These are phyloP conservation scores for Brachypteracias leptosomus DNA, from an alignment of 2,113 vertebrate genomes.

Conservation along the genomic window DNA sequence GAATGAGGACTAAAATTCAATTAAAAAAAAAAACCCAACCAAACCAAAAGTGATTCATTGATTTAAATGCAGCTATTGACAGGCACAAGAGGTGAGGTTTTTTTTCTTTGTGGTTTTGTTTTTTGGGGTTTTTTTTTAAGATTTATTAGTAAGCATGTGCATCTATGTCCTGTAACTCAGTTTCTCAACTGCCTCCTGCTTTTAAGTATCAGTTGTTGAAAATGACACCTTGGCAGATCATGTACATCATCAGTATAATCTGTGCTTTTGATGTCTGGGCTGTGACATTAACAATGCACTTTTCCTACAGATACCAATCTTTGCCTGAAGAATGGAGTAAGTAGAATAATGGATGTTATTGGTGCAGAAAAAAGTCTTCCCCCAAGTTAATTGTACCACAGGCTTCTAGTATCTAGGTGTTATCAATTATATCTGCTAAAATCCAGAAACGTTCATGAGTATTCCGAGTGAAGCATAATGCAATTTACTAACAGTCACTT, in stretches of 20 bases:
- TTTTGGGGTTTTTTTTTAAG: not conserved
- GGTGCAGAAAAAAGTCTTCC: not conserved
- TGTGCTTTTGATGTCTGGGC: not conserved
- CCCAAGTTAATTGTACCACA: not conserved
- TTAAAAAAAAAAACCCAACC: not conserved
- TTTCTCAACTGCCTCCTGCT: not conserved
- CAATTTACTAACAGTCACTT: not conserved
- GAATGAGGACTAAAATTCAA: not conserved
- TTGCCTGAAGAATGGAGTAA: not conserved
- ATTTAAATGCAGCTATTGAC: not conserved
- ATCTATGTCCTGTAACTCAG: not conserved
- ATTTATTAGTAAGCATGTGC: not conserved
- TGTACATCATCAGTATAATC: not conserved
- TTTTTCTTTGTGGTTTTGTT: not conserved
- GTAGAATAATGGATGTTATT: not conserved
- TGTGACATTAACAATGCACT: not conserved
- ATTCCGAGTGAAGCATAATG: not conserved
- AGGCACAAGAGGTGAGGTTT: not conserved
- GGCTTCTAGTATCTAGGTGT: not conserved
- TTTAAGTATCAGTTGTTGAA: not conserved
- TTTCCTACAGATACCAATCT: not conserved
- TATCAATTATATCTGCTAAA: not conserved
- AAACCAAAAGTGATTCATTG: not conserved
- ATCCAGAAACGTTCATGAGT: not conserved
- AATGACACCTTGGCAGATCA: not conserved